Percentiles rank a stretch among this genome's conserved stretches.
Conservation (phyloP, 2,113 vertebrate genomes). For the Gopherus flavomarginatus region DNA sequence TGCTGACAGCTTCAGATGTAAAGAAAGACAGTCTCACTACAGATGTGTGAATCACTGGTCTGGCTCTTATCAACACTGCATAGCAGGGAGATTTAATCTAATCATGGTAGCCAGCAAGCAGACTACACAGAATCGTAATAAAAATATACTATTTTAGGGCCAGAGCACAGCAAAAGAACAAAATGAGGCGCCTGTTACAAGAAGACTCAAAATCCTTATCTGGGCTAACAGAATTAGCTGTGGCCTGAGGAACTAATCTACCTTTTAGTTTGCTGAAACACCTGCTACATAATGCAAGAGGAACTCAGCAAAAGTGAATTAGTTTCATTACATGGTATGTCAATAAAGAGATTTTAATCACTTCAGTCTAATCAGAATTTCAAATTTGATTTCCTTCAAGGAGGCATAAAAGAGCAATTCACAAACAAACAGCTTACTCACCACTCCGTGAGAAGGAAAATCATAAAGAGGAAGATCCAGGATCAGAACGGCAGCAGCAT, state of each 20-base stretch:
- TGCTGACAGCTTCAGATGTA: neutral
- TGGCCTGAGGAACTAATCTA: neutral
- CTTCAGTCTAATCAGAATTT: neutral
- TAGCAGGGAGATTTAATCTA: neutral
- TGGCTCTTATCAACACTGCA: neutral
- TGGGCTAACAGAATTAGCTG: conserved; percentile 14
- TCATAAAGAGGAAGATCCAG: neutral
- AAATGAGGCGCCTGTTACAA: neutral
- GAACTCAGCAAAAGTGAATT: neutral
- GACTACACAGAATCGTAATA: neutral
- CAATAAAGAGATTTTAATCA: neutral
- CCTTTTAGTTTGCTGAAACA: neutral
- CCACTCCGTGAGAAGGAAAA: neutral
- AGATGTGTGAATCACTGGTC: neutral
- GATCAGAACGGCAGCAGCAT: neutral
- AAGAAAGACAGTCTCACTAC: neutral
- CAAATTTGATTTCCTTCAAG: neutral
- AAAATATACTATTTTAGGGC: neutral
- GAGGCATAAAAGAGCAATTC: neutral
- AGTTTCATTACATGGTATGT: neutral
- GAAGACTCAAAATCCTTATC: neutral
- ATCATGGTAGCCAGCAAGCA: neutral
- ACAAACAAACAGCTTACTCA: neutral
- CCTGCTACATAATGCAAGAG: neutral
- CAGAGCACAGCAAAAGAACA: neutral